These are phyloP conservation scores for Caenorhabditis sp. DNA, from an alignment of 2,888 invertebrate genomes.

Conservation along the genomic window DNA sequence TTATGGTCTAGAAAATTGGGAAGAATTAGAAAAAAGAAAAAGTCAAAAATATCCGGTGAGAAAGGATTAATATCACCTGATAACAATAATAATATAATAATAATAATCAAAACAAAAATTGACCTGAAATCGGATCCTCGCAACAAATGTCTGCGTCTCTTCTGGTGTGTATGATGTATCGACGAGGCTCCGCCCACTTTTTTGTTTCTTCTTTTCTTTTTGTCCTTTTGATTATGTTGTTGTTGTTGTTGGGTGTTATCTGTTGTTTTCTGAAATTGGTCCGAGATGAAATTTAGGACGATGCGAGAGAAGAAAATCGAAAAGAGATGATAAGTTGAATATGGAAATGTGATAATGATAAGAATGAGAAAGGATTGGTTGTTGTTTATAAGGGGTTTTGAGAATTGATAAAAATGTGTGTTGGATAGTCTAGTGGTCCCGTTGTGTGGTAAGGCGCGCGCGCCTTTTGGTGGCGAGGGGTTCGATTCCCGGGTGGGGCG, in stretches of 20 bases:
- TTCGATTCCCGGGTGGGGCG: too few species aligned
- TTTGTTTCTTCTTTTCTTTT: too few species aligned
- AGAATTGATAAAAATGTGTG: too few species aligned
- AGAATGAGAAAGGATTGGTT: too few species aligned
- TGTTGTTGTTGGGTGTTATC: too few species aligned
- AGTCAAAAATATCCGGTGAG: not conserved
- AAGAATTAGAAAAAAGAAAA: conserved; percentile 3
- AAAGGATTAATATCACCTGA: not conserved
- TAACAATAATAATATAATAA: not conserved
- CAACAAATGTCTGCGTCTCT: not conserved
- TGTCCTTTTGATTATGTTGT: too few species aligned
- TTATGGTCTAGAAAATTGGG: not conserved
- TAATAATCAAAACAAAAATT: not conserved
- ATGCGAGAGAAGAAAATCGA: not conserved
- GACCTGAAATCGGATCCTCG: not conserved
- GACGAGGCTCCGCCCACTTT: too few species aligned
- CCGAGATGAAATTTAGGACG: not conserved
- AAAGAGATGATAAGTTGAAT: not conserved
- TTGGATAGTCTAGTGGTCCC: too few species aligned
- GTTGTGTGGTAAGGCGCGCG: too few species aligned
- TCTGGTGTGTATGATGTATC: not conserved
- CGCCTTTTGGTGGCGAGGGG: too few species aligned
- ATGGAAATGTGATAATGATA: too few species aligned
- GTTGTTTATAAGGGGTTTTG: too few species aligned
- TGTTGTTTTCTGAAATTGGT: not conserved